phyloP scores from a whole-genome alignment of 2,888 invertebrate genomes.

The Cistogaster globosa region DNA sequence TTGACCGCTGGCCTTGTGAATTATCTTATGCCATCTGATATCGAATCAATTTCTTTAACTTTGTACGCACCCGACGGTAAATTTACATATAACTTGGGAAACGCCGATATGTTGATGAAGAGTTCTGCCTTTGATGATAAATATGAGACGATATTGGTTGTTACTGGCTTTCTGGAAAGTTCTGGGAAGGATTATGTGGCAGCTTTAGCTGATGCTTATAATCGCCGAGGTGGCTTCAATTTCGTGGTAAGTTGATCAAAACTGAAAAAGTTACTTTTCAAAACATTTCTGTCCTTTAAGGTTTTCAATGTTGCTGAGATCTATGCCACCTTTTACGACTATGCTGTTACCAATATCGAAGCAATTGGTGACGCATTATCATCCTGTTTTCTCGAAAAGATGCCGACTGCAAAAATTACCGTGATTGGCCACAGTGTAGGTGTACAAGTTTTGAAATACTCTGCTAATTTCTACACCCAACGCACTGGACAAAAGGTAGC shows the following conservation, averaged over 20 bases:
- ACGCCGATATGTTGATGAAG: too few species aligned
- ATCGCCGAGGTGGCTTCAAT: neutral
- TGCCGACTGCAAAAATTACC: constrained; percentile 74
- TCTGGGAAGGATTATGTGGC: neutral
- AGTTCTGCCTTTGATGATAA: too few species aligned
- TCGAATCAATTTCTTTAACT: too few species aligned
- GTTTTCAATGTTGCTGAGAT: constrained; percentile 78
- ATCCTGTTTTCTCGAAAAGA: constrained; percentile 59
- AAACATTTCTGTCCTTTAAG: constrained; percentile 68
- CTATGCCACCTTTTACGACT: constrained; percentile 80
- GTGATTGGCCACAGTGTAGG: constrained; percentile 80
- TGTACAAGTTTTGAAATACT: constrained; percentile 78
- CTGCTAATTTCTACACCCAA: constrained; percentile 76
- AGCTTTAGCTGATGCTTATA: neutral
- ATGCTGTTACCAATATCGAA: constrained; percentile 81
- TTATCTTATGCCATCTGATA: too few species aligned
- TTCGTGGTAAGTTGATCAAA: neutral
- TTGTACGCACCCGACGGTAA: too few species aligned
- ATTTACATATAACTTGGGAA: too few species aligned
- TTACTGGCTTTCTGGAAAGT: neutral
- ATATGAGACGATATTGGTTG: neutral
- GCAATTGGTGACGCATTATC: constrained; percentile 73
- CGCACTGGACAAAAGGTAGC: constrained; percentile 74
- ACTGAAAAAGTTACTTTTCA: neutral
- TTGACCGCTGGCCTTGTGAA: too few species aligned